A percentile compares a stretch with the other conserved stretches of the same genome.
Conservation (phyloP, 2,113 vertebrate species). For the Hylia prasina region DNA sequence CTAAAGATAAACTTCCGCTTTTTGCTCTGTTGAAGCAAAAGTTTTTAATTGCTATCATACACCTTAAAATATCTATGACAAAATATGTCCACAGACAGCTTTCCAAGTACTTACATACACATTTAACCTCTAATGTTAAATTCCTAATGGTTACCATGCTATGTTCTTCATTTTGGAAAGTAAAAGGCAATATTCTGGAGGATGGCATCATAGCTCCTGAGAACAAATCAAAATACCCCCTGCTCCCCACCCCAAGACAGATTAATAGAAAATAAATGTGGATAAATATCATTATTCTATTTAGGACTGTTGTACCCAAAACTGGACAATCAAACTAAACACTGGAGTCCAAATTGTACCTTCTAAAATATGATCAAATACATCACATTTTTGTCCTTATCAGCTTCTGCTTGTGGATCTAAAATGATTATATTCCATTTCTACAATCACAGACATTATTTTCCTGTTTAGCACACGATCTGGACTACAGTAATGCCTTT, state of each 20-base stretch:
- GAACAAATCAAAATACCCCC: background rate
- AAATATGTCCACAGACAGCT: background rate
- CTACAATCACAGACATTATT: background rate
- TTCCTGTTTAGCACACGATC: background rate
- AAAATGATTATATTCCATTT: background rate
- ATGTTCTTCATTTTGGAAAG: background rate
- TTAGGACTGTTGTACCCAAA: background rate
- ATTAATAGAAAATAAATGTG: background rate
- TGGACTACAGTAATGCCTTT: background rate
- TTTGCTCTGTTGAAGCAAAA: background rate
- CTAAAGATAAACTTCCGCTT: background rate
- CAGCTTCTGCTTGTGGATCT: background rate
- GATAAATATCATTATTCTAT: background rate
- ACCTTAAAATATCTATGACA: background rate
- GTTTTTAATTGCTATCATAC: background rate
- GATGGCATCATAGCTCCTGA: background rate
- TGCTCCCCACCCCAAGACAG: accelerated
- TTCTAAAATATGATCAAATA: background rate
- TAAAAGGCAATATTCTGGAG: background rate
- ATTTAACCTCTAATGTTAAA: background rate
- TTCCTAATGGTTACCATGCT: background rate
- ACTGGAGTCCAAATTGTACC: background rate
- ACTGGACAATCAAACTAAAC: background rate
- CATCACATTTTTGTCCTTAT: background rate
- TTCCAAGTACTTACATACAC: background rate